Evolutionary conservation across 2,888 invertebrate species (phyloP).

Genomic region (Drosophila heteroneura): DNA sequence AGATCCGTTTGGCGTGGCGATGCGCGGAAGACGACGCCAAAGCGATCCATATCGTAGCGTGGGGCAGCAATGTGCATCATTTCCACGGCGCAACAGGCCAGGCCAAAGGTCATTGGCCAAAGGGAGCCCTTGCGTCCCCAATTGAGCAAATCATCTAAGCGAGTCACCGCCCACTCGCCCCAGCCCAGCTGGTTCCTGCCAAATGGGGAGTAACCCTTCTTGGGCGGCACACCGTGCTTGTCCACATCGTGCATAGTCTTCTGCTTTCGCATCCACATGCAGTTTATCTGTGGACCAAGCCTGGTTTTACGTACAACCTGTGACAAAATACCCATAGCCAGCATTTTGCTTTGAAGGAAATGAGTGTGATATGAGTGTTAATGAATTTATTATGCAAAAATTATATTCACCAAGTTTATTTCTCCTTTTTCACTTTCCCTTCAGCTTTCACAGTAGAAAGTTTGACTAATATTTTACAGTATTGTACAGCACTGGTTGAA

Average conservation of each 20-base stretch:
- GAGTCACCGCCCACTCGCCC: slow-evolving; percentile 94
- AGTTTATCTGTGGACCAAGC: slow-evolving; percentile 6
- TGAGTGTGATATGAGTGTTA: not conserved
- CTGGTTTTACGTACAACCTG: not conserved
- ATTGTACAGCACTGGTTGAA: slow-evolving; percentile 2
- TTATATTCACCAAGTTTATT: slow-evolving; percentile 4
- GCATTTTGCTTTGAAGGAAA: slow-evolving; percentile 25
- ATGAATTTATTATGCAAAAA: not conserved
- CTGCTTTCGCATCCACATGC: slow-evolving; percentile 64
- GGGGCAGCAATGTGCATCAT: slow-evolving; percentile 99
- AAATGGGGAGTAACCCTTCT: slow-evolving; percentile 86
- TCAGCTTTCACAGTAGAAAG: not conserved
- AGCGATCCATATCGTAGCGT: slow-evolving; percentile 99
- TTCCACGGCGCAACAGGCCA: slow-evolving; percentile 99
- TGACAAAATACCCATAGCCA: slow-evolving; percentile 2
- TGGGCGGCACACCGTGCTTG: slow-evolving; percentile 85
- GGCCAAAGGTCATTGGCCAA: slow-evolving; percentile 99
- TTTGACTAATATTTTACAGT: not conserved
- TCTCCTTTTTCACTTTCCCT: not conserved
- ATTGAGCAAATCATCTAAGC: slow-evolving; percentile 96
- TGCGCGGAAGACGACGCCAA: slow-evolving; percentile 98
- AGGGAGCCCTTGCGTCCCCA: slow-evolving; percentile 98
- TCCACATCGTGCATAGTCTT: slow-evolving; percentile 84
- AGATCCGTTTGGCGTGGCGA: slow-evolving; percentile 98
- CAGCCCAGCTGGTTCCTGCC: slow-evolving; percentile 87